phyloP scores from a whole-genome alignment of 2,888 invertebrate species.

The Papilio elwesi region DNA sequence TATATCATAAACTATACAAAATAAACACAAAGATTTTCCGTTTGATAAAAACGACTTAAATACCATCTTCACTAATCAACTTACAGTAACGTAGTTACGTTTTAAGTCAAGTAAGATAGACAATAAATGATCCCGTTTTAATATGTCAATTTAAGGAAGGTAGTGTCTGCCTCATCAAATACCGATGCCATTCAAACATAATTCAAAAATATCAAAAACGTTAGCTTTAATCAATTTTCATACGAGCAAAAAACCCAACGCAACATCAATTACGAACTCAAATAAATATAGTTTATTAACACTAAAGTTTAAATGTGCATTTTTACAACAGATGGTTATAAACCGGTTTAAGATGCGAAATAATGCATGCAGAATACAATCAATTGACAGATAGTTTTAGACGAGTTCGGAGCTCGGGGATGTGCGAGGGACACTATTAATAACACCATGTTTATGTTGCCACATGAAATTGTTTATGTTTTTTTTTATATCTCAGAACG shows the following conservation, averaged over 20 bases:
- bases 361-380: constrained; percentile 29
- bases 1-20: not conserved
- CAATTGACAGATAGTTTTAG: constrained; percentile 26
- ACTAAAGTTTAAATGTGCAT: constrained; percentile 8
- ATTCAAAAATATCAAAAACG: constrained; percentile 8
- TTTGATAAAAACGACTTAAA: not conserved
- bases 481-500: constrained; percentile 48
- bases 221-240: constrained; percentile 5
- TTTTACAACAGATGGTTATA: constrained; percentile 15
- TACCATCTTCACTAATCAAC: not conserved
- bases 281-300: not conserved
- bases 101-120: not conserved
- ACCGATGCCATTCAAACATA: not conserved
- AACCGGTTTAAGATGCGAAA: constrained; percentile 35
- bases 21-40: not conserved
- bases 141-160: not conserved
- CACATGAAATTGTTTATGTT: constrained; percentile 75
- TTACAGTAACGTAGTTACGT: constrained; percentile 5
- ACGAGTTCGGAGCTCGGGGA: constrained; percentile 42
- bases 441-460: constrained; percentile 72
- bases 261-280: not conserved
- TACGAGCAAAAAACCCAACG: constrained; percentile 2
- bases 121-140: constrained; percentile 2
- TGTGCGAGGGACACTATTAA: constrained; percentile 65
- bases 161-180: not conserved